Conservation (phyloP, 2,888 invertebrate species). For the Harpalus rufipes region DNA sequence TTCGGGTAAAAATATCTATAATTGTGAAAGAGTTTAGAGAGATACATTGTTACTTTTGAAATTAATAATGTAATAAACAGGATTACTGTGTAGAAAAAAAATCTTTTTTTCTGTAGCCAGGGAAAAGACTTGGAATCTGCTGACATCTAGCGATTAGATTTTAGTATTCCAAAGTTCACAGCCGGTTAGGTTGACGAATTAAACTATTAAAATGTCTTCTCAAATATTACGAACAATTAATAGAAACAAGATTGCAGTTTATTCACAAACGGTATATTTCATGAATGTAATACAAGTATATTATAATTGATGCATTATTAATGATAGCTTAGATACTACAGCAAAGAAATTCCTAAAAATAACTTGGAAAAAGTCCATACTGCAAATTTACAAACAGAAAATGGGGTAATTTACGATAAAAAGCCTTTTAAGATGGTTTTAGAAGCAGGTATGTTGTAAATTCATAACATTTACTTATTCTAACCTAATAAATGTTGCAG, state of each 20-base stretch:
- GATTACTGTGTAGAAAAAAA: too few species aligned
- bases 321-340: slow-evolving; percentile 68
- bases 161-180: not conserved
- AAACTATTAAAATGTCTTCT: slow-evolving; percentile 15
- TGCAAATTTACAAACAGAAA: slow-evolving; percentile 82
- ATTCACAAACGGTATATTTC: not conserved
- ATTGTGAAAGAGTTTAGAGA: too few species aligned
- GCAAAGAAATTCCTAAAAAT: slow-evolving; percentile 83
- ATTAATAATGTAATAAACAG: too few species aligned
- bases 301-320: slow-evolving; percentile 30
- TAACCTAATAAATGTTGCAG: slow-evolving; percentile 72
- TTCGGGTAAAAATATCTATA: too few species aligned
- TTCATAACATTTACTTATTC: not conserved
- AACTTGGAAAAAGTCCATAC: slow-evolving; percentile 81
- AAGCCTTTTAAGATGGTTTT: slow-evolving; percentile 91
- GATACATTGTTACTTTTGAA: too few species aligned
- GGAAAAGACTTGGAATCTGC: not conserved
- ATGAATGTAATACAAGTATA: not conserved
- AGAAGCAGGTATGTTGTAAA: slow-evolving; percentile 79
- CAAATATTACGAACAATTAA: slow-evolving; percentile 22
- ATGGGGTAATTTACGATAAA: slow-evolving; percentile 91
- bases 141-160: not conserved
- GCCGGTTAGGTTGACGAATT: not conserved
- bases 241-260: not conserved
- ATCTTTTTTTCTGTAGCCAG: too few species aligned